Conservation (phyloP, 2,113 vertebrate genomes). For the Spea bombifrons region DNA sequence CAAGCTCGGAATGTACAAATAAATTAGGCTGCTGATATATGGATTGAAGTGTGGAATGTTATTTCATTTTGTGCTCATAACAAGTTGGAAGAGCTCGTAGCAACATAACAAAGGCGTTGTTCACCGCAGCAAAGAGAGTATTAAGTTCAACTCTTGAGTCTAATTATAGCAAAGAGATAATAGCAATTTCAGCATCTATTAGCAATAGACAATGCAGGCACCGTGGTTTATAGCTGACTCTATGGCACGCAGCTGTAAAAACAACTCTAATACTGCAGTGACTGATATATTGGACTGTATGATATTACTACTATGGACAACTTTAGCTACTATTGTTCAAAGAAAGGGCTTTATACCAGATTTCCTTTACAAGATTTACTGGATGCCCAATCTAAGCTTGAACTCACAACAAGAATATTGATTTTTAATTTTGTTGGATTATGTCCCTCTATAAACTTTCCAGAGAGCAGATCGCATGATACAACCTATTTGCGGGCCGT, state of each 20-base stretch:
- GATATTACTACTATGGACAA: not conserved
- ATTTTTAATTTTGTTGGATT: not conserved
- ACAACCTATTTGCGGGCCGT: not conserved
- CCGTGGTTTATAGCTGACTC: not conserved
- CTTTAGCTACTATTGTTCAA: not conserved
- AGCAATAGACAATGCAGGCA: conserved; percentile 9
- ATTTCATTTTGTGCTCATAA: conserved; percentile 10
- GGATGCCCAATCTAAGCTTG: not conserved
- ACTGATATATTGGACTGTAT: not conserved
- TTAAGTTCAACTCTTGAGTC: conserved; percentile 8
- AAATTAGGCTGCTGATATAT: not conserved
- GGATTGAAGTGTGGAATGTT: conserved; percentile 2
- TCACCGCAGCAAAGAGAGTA: conserved; percentile 10
- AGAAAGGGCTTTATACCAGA: not conserved
- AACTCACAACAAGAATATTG: conserved; percentile 4
- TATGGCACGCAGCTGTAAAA: conserved; percentile 22
- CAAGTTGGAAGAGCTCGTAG: conserved; percentile 13
- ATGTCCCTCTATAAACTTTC: not conserved
- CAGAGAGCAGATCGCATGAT: not conserved
- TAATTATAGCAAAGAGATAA: conserved; percentile 34
- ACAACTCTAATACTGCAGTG: not conserved
- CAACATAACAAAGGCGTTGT: conserved; percentile 8
- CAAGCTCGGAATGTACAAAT: conserved; percentile 18
- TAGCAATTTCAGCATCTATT: conserved; percentile 15
- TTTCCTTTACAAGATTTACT: not conserved